Conservation (phyloP, 2,113 vertebrate species). For the Dascyllus trimaculatus region DNA sequence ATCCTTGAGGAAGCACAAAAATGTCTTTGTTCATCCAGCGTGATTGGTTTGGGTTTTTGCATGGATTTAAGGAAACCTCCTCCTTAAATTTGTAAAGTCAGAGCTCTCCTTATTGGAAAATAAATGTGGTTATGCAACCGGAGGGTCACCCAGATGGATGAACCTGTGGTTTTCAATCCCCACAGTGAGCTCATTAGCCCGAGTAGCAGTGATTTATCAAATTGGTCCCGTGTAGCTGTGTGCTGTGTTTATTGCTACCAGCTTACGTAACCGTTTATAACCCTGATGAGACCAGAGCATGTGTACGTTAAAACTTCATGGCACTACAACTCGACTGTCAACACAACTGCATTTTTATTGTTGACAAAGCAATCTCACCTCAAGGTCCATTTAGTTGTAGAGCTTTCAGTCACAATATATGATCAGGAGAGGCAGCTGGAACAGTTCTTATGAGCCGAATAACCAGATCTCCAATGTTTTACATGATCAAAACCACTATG, state of each 20-base stretch:
- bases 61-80: slow-evolving; percentile 52
- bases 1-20: slow-evolving; percentile 79
- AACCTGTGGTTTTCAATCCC: slow-evolving; percentile 66
- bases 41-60: slow-evolving; percentile 53
- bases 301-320: slow-evolving; percentile 4
- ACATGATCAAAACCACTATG: no score
- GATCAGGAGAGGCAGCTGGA: background rate
- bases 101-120: slow-evolving; percentile 57
- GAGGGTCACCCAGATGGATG: slow-evolving; percentile 54
- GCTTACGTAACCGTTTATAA: slow-evolving; percentile 41
- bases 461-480: no score
- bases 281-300: background rate
- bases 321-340: slow-evolving; percentile 7
- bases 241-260: slow-evolving; percentile 26
- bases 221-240: slow-evolving; percentile 4
- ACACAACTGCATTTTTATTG: slow-evolving; percentile 2
- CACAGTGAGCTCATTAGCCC: slow-evolving; percentile 58
- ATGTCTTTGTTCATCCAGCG: slow-evolving; percentile 71
- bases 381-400: slow-evolving; percentile 20
- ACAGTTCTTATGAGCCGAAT: background rate
- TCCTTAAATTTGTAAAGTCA: slow-evolving; percentile 41
- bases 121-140: slow-evolving; percentile 67
- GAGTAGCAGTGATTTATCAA: slow-evolving; percentile 65
- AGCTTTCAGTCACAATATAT: slow-evolving; percentile 3
- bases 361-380: slow-evolving; percentile 26